phyloP scores from a whole-genome alignment of 1,140 invertebrate species.

The Drosophila asahinai region DNA sequence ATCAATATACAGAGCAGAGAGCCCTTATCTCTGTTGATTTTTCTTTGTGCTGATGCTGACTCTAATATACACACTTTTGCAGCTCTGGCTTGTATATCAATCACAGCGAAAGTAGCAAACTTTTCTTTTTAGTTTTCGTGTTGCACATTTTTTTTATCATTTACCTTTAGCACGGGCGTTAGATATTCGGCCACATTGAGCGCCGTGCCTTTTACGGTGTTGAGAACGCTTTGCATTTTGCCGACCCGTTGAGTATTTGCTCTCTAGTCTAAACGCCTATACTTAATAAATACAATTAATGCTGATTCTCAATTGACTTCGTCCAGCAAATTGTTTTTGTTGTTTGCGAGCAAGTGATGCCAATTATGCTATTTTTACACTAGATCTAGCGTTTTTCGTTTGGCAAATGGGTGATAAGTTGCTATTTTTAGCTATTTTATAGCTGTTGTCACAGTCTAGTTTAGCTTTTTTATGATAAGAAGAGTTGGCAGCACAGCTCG shows the following conservation, averaged over 20 bases:
- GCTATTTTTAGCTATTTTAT: too few species aligned
- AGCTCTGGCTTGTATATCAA: neutral
- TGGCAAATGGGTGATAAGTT: too few species aligned
- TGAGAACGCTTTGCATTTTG: conserved; percentile 98
- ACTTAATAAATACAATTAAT: conserved; percentile 36
- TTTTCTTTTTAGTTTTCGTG: conserved; percentile 10
- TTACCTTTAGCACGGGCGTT: conserved; percentile 97
- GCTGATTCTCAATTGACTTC: conserved; percentile 35
- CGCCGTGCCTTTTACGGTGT: conserved; percentile 97
- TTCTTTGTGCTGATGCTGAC: conserved; percentile 10
- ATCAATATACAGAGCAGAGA: conserved; percentile 10
- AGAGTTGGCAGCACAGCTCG: too few species aligned
- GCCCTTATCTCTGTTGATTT: conserved; percentile 8
- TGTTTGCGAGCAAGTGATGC: conserved; percentile 4
- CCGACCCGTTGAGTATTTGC: conserved; percentile 47
- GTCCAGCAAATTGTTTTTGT: conserved; percentile 39
- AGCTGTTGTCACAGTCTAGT: too few species aligned
- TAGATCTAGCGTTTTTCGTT: too few species aligned
- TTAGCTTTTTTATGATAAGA: too few species aligned
- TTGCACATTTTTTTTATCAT: conserved; percentile 8
- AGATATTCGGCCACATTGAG: conserved; percentile 98
- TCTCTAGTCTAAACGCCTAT: conserved; percentile 39
- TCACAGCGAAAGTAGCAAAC: conserved; percentile 3
- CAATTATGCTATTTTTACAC: too few species aligned
- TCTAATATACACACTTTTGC: neutral